Evolutionary conservation across 2,888 invertebrate species (phyloP).

Genomic region (Chloroclysta siterata): DNA sequence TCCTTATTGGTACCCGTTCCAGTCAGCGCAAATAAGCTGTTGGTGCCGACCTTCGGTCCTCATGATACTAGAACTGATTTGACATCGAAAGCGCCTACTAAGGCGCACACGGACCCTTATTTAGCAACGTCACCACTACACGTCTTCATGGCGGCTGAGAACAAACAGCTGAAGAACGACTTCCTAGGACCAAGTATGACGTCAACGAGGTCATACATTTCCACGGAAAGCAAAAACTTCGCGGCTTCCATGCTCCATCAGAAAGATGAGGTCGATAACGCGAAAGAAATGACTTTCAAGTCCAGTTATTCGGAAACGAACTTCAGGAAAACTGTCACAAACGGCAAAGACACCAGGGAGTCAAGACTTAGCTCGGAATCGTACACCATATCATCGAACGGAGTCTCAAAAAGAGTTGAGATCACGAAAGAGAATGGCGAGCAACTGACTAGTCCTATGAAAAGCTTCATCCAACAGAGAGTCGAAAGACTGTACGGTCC

Average conservation of each 20-base stretch:
- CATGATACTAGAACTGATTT: conserved; percentile 79
- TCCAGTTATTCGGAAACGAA: conserved; percentile 81
- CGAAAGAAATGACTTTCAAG: conserved; percentile 74
- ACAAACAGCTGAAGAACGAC: conserved; percentile 80
- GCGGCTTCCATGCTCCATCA: conserved; percentile 76
- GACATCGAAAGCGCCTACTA: conserved; percentile 80
- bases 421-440: conserved; percentile 81
- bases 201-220: conserved; percentile 71
- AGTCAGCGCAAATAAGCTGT: conserved; percentile 81
- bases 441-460: conserved; percentile 81
- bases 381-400: conserved; percentile 79
- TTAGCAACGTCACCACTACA: conserved; percentile 72
- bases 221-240: conserved; percentile 74
- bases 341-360: conserved; percentile 71
- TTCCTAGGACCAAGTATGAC: conserved; percentile 80
- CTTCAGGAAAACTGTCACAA: conserved; percentile 72
- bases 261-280: conserved; percentile 75
- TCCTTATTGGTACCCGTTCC: conserved; percentile 77
- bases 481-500: conserved; percentile 95
- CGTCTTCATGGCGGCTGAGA: conserved; percentile 80
- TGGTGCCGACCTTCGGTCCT: conserved; percentile 82
- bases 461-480: conserved; percentile 94
- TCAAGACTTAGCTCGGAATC: conserved; percentile 69
- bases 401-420: conserved; percentile 75
- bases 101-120: conserved; percentile 81